phyloP scores from a whole-genome alignment of 2,113 vertebrate genomes.

The Ceyx melanurus region DNA sequence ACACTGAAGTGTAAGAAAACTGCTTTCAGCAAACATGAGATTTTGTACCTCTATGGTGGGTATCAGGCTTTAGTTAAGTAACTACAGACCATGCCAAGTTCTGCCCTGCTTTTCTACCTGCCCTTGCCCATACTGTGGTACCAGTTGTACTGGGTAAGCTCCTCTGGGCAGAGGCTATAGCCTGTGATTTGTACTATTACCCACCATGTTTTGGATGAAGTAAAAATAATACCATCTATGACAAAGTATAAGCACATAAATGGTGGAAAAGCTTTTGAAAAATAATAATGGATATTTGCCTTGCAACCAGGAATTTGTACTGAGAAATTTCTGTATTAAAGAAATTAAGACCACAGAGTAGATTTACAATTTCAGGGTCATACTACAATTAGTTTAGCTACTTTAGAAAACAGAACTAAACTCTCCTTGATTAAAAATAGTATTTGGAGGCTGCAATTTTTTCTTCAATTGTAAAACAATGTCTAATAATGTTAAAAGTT shows the following conservation, averaged over 20 bases:
- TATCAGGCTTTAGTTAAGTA: neutral
- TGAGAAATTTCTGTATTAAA: neutral
- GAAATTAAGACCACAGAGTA: neutral
- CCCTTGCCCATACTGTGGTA: neutral
- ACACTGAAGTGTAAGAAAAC: neutral
- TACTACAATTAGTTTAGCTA: neutral
- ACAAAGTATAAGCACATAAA: neutral
- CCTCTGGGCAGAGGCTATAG: neutral
- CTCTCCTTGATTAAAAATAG: neutral
- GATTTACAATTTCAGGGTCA: neutral
- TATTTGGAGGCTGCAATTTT: neutral
- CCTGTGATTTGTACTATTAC: neutral
- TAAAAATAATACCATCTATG: neutral
- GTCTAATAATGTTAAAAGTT: neutral
- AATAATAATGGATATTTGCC: neutral
- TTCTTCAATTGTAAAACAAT: neutral
- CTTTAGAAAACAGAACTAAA: neutral
- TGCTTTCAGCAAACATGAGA: neutral
- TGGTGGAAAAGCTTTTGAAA: neutral
- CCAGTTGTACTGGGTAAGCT: neutral
- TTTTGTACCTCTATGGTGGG: neutral
- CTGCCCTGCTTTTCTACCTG: neutral
- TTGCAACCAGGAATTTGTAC: neutral
- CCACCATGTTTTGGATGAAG: neutral
- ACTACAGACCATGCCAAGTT: neutral